Evolutionary conservation across 2,113 vertebrate genomes (phyloP).

Genomic region (Bettongia penicillata): DNA sequence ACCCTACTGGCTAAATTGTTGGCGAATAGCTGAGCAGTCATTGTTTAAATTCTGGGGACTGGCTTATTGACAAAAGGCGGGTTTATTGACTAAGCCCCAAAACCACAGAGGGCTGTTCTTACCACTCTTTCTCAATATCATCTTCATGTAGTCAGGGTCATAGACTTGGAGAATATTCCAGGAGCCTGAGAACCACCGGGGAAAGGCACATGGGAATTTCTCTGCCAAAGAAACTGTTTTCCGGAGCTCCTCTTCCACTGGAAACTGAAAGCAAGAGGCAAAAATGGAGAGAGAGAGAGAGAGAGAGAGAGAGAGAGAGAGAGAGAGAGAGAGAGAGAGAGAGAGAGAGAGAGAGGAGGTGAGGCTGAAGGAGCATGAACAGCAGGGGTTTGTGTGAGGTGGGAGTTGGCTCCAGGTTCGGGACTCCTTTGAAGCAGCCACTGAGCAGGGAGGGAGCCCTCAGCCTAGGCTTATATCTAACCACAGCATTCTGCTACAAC

Average conservation of each 20-base stretch:
- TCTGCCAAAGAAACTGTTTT: constrained; percentile 65
- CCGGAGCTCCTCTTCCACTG: neutral
- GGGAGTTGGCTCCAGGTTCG: too few species aligned
- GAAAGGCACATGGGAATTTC: constrained; percentile 81
- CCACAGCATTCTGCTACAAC: neutral
- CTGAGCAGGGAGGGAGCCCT: neutral
- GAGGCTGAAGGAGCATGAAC: neutral
- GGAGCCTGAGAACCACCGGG: constrained; percentile 86
- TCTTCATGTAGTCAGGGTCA: constrained; percentile 87
- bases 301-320: too few species aligned
- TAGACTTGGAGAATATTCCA: constrained; percentile 76
- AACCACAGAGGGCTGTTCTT: neutral
- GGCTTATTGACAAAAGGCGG: too few species aligned
- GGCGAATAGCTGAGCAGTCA: too few species aligned
- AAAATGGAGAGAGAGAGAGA: neutral
- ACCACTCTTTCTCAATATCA: neutral
- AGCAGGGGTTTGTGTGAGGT: too few species aligned
- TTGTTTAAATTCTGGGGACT: too few species aligned
- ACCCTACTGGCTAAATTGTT: neutral
- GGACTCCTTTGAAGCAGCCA: neutral
- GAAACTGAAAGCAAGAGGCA: neutral
- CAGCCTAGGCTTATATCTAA: neutral
- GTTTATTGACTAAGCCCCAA: too few species aligned
- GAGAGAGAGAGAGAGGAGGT: neutral
- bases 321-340: too few species aligned